These are phyloP conservation scores for Bos taurus DNA, from an alignment of 2,113 vertebrate species.

Conservation along the genomic window ARS-UCD2.0 NC_037336.1:39610001-39610500, in stretches of 20 bases:
- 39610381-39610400: not conserved
- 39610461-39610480: slow-evolving; percentile 73
- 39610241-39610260: not conserved
- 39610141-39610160: not conserved
- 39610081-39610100: not conserved
- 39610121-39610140: not conserved
- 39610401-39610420: slow-evolving; percentile 41
- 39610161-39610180: not conserved
- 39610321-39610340: not conserved
- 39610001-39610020: not conserved
- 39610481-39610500: slow-evolving; percentile 71
- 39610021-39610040: not conserved
- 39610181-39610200: not conserved
- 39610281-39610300: not conserved
- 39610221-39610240: not conserved
- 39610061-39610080: slow-evolving; percentile 22
- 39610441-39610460: slow-evolving; percentile 67
- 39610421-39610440: slow-evolving; percentile 47
- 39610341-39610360: not conserved
- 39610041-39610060: not conserved
- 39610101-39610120: not conserved
- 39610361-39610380: not conserved
- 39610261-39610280: not conserved
- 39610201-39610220: not conserved
- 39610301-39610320: not conserved